A percentile compares a stretch with the other conserved stretches of the same genome.
Conservation (phyloP, 2,113 vertebrate species). For the Mesitornis unicolor region DNA sequence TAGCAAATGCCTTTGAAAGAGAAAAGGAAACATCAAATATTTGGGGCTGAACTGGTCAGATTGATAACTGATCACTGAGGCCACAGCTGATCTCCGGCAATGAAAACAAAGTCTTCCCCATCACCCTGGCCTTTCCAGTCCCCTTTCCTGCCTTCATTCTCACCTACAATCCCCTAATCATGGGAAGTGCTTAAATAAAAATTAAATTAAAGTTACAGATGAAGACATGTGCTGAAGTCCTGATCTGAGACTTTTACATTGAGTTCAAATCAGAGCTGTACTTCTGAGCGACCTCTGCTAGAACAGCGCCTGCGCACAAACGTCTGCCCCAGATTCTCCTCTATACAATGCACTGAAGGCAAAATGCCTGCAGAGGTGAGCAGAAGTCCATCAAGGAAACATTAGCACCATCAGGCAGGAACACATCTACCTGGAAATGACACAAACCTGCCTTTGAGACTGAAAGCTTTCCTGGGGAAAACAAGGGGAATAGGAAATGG, state of each 20-base stretch:
- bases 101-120: neutral
- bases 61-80: neutral
- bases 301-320: neutral
- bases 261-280: neutral
- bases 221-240: neutral
- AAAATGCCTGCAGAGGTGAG: neutral
- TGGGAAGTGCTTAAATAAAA: neutral
- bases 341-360: neutral
- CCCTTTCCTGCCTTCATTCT: neutral
- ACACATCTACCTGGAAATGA: neutral
- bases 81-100: neutral
- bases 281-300: neutral
- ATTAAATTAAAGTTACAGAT: neutral
- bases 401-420: neutral
- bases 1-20: neutral
- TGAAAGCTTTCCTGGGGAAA: neutral
- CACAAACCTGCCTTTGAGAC: neutral
- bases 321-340: neutral
- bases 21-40: neutral
- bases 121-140: neutral
- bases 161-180: neutral
- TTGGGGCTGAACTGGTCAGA: neutral
- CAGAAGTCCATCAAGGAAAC: neutral
- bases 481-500: rapidly evolving
- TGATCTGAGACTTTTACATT: neutral